phyloP scores from a whole-genome alignment of 2,888 invertebrate species.

The Reticulitermes lucifugus region DNA sequence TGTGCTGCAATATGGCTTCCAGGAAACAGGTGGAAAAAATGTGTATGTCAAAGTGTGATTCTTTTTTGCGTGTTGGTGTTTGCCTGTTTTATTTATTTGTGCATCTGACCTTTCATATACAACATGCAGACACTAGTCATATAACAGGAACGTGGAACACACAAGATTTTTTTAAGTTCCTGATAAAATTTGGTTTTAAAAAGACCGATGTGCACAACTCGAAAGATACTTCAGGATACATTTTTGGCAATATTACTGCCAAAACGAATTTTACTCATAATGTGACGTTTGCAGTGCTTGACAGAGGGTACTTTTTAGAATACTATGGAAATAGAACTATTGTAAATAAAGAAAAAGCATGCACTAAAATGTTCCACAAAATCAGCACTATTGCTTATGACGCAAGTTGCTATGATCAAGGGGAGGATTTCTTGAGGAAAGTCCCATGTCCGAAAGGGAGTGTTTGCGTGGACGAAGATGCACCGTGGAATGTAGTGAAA shows the following conservation, averaged over 20 bases:
- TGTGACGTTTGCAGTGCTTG: conserved; percentile 89
- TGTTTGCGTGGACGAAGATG: conserved; percentile 89
- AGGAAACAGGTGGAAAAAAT: conserved; percentile 27
- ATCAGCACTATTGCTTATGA: conserved; percentile 88
- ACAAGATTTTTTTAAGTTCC: conserved; percentile 87
- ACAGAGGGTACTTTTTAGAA: conserved; percentile 88
- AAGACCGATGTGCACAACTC: conserved; percentile 90
- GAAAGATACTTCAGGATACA: conserved; percentile 91
- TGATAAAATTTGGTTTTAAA: conserved; percentile 96
- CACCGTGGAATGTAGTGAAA: conserved; percentile 84
- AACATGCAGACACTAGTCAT: conserved; percentile 63
- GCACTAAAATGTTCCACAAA: conserved; percentile 87
- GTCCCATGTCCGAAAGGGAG: conserved; percentile 84
- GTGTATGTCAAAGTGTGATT: conserved; percentile 24
- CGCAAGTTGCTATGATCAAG: conserved; percentile 81
- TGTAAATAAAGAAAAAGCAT: conserved; percentile 77
- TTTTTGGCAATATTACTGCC: conserved; percentile 94
- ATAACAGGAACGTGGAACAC: conserved; percentile 74
- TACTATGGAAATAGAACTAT: conserved; percentile 85
- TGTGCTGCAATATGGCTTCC: conserved; percentile 26
- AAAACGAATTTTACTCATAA: conserved; percentile 73
- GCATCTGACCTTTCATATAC: not conserved
- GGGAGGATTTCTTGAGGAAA: conserved; percentile 82
- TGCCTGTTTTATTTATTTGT: conserved; percentile 16
- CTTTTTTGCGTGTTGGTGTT: conserved; percentile 13